phyloP scores from a whole-genome alignment of 2,113 vertebrate species.

The Neodontobutis hainanensis region DNA sequence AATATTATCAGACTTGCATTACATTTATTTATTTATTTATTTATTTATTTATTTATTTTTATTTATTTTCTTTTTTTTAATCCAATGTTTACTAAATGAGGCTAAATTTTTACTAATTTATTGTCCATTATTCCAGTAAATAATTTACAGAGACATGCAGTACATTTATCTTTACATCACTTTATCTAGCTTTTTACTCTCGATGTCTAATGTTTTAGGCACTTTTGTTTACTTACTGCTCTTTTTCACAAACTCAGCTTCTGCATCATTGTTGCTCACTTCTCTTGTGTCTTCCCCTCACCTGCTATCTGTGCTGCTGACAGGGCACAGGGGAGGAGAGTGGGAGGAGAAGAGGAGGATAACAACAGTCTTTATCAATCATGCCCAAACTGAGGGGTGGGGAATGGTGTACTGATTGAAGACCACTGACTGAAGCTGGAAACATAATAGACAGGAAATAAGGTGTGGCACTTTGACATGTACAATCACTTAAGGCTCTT shows the following conservation, averaged over 20 bases:
- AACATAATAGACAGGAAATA: constrained; percentile 26
- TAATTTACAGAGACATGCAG: no score
- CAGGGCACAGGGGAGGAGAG: constrained; percentile 19
- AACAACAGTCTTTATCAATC: constrained; percentile 45
- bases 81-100: no score
- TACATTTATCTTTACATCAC: no score
- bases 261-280: not conserved
- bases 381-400: constrained; percentile 24
- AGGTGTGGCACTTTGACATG: constrained; percentile 27
- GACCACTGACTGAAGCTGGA: constrained; percentile 35
- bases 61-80: no score
- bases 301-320: constrained; percentile 27
- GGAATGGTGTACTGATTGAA: constrained; percentile 33
- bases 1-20: no score
- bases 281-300: constrained; percentile 4
- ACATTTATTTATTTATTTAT: no score
- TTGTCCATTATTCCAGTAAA: no score
- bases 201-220: not conserved
- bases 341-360: constrained; percentile 33
- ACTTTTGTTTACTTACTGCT: not conserved
- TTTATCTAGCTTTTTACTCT: no score
- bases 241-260: not conserved
- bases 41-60: no score
- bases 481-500: constrained; percentile 30
- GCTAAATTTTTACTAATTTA: no score